Base-by-base conservation (phyloP, 2,888 invertebrate genomes). In the Hyppa rectilinea region DNA sequence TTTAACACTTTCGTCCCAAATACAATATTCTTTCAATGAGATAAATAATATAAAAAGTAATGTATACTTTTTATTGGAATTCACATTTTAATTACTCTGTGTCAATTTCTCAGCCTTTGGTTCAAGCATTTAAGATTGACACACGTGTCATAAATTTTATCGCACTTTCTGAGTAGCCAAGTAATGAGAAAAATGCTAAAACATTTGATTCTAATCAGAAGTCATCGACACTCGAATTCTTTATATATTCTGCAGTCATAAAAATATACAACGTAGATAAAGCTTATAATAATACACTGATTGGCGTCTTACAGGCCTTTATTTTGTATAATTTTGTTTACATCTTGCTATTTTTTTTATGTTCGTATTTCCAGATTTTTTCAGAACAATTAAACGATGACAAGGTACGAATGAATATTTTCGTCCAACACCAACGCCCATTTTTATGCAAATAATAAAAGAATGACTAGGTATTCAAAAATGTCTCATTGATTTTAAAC, bases 171-270 rank as follows among this genome's bases (percentile, higher is more conserved):
- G 31, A 12, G n/a, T 14, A n/a, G 6, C 9, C 14, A 31, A 20
- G 0, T 40, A 67, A 67, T 66, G 26, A 67, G 26, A 40, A 43
- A 43, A 31, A 17, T 40, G 26, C 6, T 10, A 14, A 43, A 52
- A 47, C 43, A 69, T 43, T 40, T 34, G 1, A 68, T 17, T 67
- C 2, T 50, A 36, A 60, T 34, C 17, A 12, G 6, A 26, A 68
- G 7, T 29, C n/a, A n/a, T 23, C 29, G 29, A 10, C 7, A 64
- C 2, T 59, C 1, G 14, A n/a, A 34, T 34, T 12, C 26, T 26
- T 31, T 9, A 23, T 0, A 7, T 47, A 38, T 29, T 29, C 10
- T 6, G 5, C 36, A 26, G 53, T n/a, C 53, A n/a, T 53, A n/a
- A n/a, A 9, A 55, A 58, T 62, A 55, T 26, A 10, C 14, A 29